A percentile compares a stretch with the other conserved stretches of the same genome.
Evolutionary conservation across 2,797 vertebrate genomes (phyloP).

Genomic region (Cichlasoma orientale): DNA sequence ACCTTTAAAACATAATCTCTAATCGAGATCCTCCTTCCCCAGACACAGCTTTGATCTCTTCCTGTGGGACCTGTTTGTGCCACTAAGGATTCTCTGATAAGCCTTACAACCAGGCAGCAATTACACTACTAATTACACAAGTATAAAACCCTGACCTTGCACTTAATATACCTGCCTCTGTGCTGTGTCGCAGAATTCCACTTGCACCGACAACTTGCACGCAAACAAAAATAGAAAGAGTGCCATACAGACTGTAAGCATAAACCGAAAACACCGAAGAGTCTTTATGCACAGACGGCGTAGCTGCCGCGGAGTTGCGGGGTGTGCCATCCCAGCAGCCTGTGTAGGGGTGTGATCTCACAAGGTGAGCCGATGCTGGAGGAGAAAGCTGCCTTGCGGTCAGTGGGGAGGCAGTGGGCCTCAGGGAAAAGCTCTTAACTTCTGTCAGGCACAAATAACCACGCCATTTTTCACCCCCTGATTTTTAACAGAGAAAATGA

Average conservation of each 20-base stretch:
- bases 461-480: constrained; percentile 84
- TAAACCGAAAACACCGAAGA: background rate
- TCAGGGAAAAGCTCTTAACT: constrained; percentile 87
- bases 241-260: background rate
- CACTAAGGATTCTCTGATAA: constrained; percentile 60
- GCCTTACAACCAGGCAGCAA: constrained; percentile 54
- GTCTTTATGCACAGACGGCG: constrained; percentile 7
- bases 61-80: constrained; percentile 66
- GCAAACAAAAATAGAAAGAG: constrained; percentile 15
- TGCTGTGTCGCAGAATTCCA: constrained; percentile 8
- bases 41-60: constrained; percentile 65
- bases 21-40: constrained; percentile 51
- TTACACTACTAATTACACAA: constrained; percentile 68
- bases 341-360: constrained; percentile 63
- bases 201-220: constrained; percentile 6
- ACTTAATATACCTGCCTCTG: constrained; percentile 41
- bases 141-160: constrained; percentile 63
- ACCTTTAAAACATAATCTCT: constrained; percentile 61
- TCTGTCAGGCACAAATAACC: constrained; percentile 89
- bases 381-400: constrained; percentile 81
- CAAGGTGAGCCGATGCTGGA: constrained; percentile 84
- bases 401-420: constrained; percentile 81
- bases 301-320: constrained; percentile 23
- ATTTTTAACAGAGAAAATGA: constrained; percentile 85
- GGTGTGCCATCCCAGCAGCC: constrained; percentile 66